Evolutionary conservation across 2,888 invertebrate species (phyloP), one percentile per base, ranked within the genome.

Genomic region (Eubasilissa splendida): DNA sequence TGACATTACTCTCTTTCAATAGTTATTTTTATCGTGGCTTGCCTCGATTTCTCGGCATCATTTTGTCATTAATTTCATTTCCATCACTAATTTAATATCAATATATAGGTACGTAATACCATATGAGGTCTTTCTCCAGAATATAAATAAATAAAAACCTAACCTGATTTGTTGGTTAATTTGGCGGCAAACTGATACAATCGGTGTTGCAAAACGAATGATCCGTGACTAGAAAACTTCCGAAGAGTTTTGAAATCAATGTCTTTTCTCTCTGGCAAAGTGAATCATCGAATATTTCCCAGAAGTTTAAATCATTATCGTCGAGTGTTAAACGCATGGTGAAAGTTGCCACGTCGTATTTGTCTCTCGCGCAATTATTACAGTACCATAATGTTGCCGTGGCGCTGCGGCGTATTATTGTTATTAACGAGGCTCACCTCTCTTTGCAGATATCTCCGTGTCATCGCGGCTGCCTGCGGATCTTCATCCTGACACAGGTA

Each of bases 401-500:
- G 70, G n/a, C 12, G 31, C 33, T 14, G 60, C 60, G 31, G 60
- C 10, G 63, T 63, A 76, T 50, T 76, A 56, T 53, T 76, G 33
- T 66, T 65, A 14, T 12, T 59, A 70, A 77, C 58, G 50, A 12
- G n/a, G 53, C 33, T 78, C 71, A 60, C 71, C 50, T 81, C 42
- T 83, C 22, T 56, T 83, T 80, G 9, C 83, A 83, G 83, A 79
- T 76, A 70, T 79, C 71, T 73, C 82, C 77, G 83, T 82, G 82
- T 73, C 83, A 82, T 79, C 80, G 76, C 82, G 83, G 79, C 77
- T 83, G 76, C 78, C 83, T 79, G 82, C 83, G 79, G 82, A 83
- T 80, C 80, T 82, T 80, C 83, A 83, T 82, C 82, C 82, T 83
- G 83, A 83, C 80, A 83, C 83, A 83, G 83, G 83, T 83, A 81